Base-by-base conservation (phyloP, 2,888 invertebrate species). In the Euphydryas editha region DNA sequence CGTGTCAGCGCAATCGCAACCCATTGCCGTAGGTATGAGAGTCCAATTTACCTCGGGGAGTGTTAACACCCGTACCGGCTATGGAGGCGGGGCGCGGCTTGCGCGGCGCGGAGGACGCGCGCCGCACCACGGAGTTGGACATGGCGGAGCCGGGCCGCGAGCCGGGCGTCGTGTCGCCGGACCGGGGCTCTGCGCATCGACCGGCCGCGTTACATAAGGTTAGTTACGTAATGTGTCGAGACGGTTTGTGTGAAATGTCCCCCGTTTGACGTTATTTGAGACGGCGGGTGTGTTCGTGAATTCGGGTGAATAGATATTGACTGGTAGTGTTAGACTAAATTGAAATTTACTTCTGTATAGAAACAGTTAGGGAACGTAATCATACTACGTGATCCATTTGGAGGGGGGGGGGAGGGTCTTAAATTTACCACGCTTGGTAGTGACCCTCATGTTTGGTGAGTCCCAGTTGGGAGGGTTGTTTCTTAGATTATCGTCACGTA, bases 121-220 rank as follows among this genome's bases (percentile, higher is more conserved):
- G 95, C 80, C 95, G 94, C 72, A 93, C 93, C 76, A 93, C 93
- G 76, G 93, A 85, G 78, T 92, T 92, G 47, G 94, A 97, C 94
- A 98, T 94, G 77, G 98, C 97, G 93, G 97, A 97, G 86, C 96
- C 96, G 72, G 98, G 98, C 85, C 98, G 94, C 76, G 97, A 97
- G 83, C 93, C 89, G 71, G 96, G 96, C 72, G 96, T 96, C 75
- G 95, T 95, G 81, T 96, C 96, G 75, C 96, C 96, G 75, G 95
- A 95, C 78, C 95, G 94, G 76, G 94, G 93, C 90, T 95, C 95
- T 95, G 92, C 74, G 69, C 65, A 80, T 72, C 69, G 68, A 70
- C 73, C 13, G 15, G 15, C 10, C 11, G 39, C 3, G 39, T 39
- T 39, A 39, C 30, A 30, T 7, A 30, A 5, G 30, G 30, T 30